Conservation (phyloP, 2,888 invertebrate genomes). For the Erebia aethiops region DNA sequence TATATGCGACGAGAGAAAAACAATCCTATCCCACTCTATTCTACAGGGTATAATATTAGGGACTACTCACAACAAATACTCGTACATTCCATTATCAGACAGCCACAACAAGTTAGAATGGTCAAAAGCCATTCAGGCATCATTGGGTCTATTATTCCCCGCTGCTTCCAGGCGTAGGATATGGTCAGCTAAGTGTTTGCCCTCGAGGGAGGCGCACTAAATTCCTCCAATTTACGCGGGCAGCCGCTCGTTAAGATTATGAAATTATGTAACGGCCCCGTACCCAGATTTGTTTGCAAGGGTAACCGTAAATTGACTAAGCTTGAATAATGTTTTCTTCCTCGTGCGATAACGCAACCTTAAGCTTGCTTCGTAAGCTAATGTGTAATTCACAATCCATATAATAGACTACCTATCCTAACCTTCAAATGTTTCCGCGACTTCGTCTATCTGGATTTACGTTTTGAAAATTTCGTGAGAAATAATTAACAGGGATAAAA, state of each 20-base stretch:
- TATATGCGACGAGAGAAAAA: no score
- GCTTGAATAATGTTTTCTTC: conserved; percentile 39
- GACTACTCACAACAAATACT: not conserved
- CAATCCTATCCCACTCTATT: no score
- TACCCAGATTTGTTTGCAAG: conserved; percentile 64
- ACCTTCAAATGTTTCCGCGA: no score
- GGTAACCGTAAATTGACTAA: conserved; percentile 38
- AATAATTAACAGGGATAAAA: no score
- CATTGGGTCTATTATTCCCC: conserved; percentile 56
- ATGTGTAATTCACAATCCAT: not conserved
- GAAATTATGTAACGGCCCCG: conserved; percentile 76
- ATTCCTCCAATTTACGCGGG: conserved; percentile 71
- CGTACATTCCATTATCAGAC: conserved; percentile 30
- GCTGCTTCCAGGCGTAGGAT: conserved; percentile 62
- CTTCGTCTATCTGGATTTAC: no score
- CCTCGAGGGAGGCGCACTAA: conserved; percentile 66
- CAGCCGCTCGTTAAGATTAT: conserved; percentile 74
- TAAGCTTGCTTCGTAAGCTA: not conserved
- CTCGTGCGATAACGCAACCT: conserved; percentile 14
- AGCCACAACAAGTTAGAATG: conserved; percentile 32
- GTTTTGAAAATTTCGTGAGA: no score
- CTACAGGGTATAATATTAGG: no score
- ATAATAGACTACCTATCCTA: not conserved
- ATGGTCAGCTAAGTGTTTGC: conserved; percentile 69
- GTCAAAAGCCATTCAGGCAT: conserved; percentile 41